Percentiles rank a stretch among this genome's conserved stretches.
phyloP scores from a whole-genome alignment of 2,113 vertebrate species.

The Dasyornis broadbenti region DNA sequence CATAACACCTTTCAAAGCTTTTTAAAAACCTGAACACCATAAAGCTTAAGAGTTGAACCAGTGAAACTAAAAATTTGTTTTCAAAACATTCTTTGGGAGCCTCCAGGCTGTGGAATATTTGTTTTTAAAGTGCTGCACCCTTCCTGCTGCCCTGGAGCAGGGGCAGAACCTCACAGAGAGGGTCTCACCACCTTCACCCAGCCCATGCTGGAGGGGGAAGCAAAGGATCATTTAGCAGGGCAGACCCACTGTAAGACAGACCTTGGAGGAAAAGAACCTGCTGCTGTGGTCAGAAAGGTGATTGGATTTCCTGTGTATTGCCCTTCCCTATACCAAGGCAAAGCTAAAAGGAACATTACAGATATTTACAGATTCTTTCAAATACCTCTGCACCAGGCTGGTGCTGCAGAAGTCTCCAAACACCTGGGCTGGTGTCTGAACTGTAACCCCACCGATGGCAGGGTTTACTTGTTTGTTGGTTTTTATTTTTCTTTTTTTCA shows the following conservation, averaged over 20 bases:
- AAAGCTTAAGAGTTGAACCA: not conserved
- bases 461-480: rapidly evolving
- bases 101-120: not conserved
- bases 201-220: rapidly evolving
- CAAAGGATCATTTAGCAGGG: not conserved
- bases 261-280: not conserved
- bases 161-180: not conserved
- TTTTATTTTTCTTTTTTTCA: rapidly evolving
- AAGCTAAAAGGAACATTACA: not conserved
- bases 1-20: not conserved
- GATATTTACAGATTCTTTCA: not conserved
- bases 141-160: not conserved
- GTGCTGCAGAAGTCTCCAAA: not conserved
- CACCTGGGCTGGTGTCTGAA: not conserved
- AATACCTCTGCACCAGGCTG: not conserved
- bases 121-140: not conserved
- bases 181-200: not conserved
- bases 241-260: not conserved
- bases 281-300: not conserved
- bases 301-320: not conserved
- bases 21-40: not conserved
- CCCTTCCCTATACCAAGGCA: not conserved
- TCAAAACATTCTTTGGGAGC: not conserved
- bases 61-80: not conserved
- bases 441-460: not conserved